phyloP scores from a whole-genome alignment of 1,140 invertebrate species.

The Cydia fagiglandana region DNA sequence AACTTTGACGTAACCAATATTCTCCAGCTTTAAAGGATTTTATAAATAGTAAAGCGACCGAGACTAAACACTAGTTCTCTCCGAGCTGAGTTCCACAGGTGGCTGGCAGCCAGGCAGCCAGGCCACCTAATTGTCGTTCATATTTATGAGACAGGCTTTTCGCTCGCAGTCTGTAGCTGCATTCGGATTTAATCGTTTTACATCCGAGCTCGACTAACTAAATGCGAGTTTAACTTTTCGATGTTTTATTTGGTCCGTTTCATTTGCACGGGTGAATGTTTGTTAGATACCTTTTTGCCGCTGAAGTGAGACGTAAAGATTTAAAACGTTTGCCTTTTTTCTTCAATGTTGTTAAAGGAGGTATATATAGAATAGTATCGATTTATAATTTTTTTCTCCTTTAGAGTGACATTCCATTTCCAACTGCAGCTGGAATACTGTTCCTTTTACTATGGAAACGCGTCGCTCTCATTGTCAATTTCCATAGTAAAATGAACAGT shows the following conservation, averaged over 20 bases:
- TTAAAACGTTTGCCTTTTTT: background rate
- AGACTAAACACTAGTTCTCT: conserved; percentile 15
- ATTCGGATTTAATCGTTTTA: conserved; percentile 30
- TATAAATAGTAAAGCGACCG: background rate
- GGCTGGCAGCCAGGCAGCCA: conserved; percentile 33
- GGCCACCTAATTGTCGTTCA: conserved; percentile 47
- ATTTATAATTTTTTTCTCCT: no score
- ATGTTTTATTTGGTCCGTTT: conserved; percentile 19
- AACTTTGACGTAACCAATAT: background rate
- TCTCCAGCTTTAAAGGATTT: background rate
- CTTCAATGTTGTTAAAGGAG: background rate
- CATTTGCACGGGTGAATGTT: conserved; percentile 16
- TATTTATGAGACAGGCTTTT: conserved; percentile 48
- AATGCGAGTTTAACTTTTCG: conserved; percentile 24
- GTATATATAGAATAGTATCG: no score
- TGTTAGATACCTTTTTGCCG: background rate
- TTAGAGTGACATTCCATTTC: no score
- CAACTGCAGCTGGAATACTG: no score
- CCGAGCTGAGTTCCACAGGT: conserved; percentile 42
- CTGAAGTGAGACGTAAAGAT: background rate
- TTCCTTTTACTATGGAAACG: no score
- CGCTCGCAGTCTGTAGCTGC: conserved; percentile 27
- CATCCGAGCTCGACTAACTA: conserved; percentile 28
- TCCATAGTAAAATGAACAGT: no score
- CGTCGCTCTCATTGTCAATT: no score